Conservation (phyloP, 1,140 invertebrate species). For the Ephestia elutella region DNA sequence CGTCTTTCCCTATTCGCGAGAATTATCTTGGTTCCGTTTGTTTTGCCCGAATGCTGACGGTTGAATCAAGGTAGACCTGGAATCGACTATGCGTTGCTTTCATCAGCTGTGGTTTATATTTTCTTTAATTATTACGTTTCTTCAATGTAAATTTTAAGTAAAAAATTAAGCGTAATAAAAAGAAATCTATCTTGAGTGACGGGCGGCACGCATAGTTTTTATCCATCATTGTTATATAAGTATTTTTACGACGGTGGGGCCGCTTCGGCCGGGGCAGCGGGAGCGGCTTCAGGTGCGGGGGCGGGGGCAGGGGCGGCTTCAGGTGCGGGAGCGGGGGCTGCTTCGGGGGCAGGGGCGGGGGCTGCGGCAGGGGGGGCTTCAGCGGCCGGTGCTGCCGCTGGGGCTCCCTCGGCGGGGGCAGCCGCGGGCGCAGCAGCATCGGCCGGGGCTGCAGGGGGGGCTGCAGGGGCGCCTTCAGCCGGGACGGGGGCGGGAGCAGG, state of each 20-base stretch:
- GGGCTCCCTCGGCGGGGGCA: constrained; percentile 16
- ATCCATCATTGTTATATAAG: neutral
- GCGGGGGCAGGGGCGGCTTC: constrained; percentile 20
- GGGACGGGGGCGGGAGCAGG: constrained; percentile 28
- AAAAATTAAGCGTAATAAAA: neutral
- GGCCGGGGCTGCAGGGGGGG: constrained; percentile 25
- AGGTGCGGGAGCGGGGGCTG: constrained; percentile 15
- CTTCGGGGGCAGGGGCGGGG: constrained; percentile 19
- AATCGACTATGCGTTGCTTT: no score
- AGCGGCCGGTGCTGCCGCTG: constrained; percentile 22
- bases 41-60: neutral
- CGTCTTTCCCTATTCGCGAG: neutral
- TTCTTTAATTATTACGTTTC: no score
- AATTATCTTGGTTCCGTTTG: neutral
- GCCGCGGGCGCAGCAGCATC: constrained; percentile 21
- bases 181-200: neutral
- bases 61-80: neutral
- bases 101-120: no score
- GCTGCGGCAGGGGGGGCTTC: constrained; percentile 19
- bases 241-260: constrained; percentile 33
- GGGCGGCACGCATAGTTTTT: neutral
- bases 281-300: constrained; percentile 18
- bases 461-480: constrained; percentile 13
- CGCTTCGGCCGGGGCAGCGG: constrained; percentile 24
- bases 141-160: no score